Evolutionary conservation across 2,113 vertebrate species (phyloP).

Genomic region (Telmatochromis sp.): DNA sequence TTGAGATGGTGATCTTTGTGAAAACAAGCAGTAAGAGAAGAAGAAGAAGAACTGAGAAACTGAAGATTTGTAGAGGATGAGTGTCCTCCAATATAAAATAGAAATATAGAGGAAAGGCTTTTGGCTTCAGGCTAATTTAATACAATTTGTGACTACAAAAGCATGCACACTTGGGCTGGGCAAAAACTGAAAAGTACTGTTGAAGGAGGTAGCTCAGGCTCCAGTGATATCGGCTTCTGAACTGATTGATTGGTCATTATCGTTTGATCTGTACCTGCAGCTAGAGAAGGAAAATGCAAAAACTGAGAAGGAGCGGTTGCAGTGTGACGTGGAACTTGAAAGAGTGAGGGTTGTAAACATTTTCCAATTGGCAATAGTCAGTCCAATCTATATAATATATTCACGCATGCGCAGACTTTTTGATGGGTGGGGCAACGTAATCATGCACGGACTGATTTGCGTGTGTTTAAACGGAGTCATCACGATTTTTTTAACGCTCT

Average conservation of each 20-base stretch:
- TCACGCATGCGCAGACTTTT: neutral
- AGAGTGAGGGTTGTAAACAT: neutral
- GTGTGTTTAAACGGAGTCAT: fast-evolving
- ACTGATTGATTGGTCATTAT: neutral
- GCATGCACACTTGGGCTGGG: neutral
- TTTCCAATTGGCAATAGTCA: neutral
- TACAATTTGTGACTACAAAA: fast-evolving
- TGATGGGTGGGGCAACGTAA: neutral
- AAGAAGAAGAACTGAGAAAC: neutral
- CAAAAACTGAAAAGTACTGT: neutral
- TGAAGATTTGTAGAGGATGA: fast-evolving
- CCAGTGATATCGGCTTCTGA: neutral
- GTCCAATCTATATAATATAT: neutral
- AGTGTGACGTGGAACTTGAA: neutral
- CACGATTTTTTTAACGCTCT: fast-evolving
- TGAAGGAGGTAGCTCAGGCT: neutral
- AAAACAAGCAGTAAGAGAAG: neutral
- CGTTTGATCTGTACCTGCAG: fast-evolving
- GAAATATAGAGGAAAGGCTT: neutral
- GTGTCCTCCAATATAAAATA: neutral
- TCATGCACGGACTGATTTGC: neutral
- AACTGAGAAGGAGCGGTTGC: fast-evolving
- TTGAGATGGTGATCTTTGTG: fast-evolving
- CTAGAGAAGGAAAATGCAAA: neutral
- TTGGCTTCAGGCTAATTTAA: neutral